Evolutionary conservation across 2,113 vertebrate species (phyloP).

Genomic region (Chloropsis cyanopogon): DNA sequence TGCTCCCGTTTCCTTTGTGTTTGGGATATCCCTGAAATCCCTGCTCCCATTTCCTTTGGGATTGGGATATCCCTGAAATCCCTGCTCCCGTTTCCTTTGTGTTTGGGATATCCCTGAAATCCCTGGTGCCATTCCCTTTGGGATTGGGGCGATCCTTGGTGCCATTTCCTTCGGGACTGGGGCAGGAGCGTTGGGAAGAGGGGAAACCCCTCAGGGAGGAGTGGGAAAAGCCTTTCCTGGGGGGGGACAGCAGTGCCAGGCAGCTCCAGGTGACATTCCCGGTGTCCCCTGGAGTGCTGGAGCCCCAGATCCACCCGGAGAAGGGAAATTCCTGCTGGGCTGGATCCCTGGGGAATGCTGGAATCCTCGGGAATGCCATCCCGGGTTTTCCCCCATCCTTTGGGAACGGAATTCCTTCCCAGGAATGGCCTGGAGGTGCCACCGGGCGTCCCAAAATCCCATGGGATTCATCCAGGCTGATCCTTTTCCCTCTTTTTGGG

Average conservation of each 20-base stretch:
- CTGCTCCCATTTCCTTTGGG: background rate
- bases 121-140: background rate
- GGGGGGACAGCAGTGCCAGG: background rate
- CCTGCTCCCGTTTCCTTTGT: background rate
- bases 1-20: no score
- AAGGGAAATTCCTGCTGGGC: no score
- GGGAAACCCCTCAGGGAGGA: background rate
- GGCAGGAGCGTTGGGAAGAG: no score
- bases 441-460: background rate
- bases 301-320: no score
- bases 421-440: background rate
- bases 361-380: background rate
- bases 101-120: background rate
- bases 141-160: background rate
- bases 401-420: background rate
- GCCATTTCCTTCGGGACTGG: background rate
- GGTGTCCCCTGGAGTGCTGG: no score
- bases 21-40: no score
- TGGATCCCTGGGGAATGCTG: background rate
- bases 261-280: background rate
- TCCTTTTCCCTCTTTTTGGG: background rate
- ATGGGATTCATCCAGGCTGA: background rate
- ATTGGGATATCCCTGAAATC: background rate
- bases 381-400: background rate
- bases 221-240: fast-evolving